Evolutionary conservation across 1,140 invertebrate species (phyloP).

Genomic region (Adelges cooleyi): DNA sequence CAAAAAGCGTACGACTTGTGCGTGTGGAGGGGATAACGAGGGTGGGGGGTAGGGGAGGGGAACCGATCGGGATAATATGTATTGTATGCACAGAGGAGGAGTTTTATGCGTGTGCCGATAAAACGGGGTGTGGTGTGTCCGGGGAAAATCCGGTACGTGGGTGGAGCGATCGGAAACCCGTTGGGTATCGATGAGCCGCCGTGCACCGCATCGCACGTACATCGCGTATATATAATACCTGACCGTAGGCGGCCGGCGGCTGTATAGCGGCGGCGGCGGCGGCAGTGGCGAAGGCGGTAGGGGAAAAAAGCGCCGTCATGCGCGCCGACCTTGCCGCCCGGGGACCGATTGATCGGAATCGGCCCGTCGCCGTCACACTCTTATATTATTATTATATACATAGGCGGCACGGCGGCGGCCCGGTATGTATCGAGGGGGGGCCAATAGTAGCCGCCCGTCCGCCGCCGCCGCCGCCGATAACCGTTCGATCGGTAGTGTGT

Average conservation of each 20-base stretch:
- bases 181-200: constrained; percentile 21
- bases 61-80: background rate
- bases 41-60: background rate
- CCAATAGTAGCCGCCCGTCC: no score
- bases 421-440: no score
- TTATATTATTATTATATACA: no score
- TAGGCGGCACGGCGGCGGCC: no score
- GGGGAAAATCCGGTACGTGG: constrained; percentile 25
- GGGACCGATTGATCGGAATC: constrained; percentile 25
- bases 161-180: constrained; percentile 29
- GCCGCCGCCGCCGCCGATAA: constrained; percentile 11
- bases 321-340: background rate
- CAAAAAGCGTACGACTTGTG: background rate
- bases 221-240: background rate
- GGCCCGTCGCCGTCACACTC: background rate
- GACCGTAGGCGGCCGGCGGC: background rate
- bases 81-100: constrained; percentile 12
- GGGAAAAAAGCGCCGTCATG: constrained; percentile 17
- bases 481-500: constrained; percentile 8
- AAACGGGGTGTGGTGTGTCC: constrained; percentile 25
- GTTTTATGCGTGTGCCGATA: constrained; percentile 11
- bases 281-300: background rate
- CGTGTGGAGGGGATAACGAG: background rate
- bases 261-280: background rate
- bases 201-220: background rate